Evolutionary conservation across 1,140 invertebrate species (phyloP), one percentile per base, ranked within the genome.

Genomic region (Anagrus nilaparvatae): DNA sequence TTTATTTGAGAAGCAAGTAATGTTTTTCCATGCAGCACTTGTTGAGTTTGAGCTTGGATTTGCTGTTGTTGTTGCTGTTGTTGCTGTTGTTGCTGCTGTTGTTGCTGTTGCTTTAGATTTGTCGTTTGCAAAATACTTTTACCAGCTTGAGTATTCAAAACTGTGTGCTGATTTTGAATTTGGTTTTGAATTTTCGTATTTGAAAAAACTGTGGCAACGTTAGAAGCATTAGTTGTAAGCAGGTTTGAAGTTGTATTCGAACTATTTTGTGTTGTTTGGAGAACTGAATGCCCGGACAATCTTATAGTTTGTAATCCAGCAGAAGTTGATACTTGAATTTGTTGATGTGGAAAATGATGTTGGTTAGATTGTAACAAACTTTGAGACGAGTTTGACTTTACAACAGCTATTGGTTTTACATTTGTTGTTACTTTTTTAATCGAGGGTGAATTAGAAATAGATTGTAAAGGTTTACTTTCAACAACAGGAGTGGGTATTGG

Each of bases 301-400:
- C 70, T 58, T 29, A 74, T 73, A 1, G 71, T 73, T 44, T 74
- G 72, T 10, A 73, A 44, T 13, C 69, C 71, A 8, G 65, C 67
- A 0, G 66, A 70, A 4, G 69, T 73, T 12, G 69, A 72, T 37
- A 56, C 59, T 43, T 69, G 66, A 43, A 69, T 69, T 41, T 69
- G 65, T 34, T 69, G 66, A 54, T 61, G 66, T 0, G 65, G 60
- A 35, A 61, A 69, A 46, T 67, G 63, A 32, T 61, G 62, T 29
- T 69, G 66, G 53, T 67, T 69, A 0, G 65, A 65, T 30, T 69
- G 66, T 5, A 69, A 27, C 8, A 69, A 50, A 50, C 66, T 69
- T 24, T 69, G 66, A 0, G 65, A 32, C 4, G 56, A 49, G 21
- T 48, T 60, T 0, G 65, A 57, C 40, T 69, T 69, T 0, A 65